phyloP scores from a whole-genome alignment of 2,888 invertebrate species.

The Drosophila stalkeri region DNA sequence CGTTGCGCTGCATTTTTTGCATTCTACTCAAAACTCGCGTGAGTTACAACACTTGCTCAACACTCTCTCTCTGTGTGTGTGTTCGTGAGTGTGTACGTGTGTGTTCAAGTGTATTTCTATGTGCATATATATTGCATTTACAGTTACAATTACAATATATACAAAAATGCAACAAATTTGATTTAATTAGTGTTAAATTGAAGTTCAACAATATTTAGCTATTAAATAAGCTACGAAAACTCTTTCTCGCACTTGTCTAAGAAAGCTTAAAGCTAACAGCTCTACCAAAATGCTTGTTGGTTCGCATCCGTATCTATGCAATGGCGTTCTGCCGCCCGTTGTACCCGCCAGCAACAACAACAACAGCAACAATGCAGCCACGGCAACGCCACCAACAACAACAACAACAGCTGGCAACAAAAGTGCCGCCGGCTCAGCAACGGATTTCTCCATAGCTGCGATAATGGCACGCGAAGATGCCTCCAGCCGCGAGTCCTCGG shows the following conservation, averaged over 20 bases:
- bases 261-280: slow-evolving; percentile 11
- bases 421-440: slow-evolving; percentile 87
- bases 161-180: slow-evolving; percentile 56
- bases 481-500: slow-evolving; percentile 83
- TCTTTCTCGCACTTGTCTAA: not conserved
- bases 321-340: slow-evolving; percentile 69
- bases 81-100: not conserved
- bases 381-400: slow-evolving; percentile 38
- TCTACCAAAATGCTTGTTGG: slow-evolving; percentile 79
- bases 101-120: slow-evolving; percentile 20
- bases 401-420: slow-evolving; percentile 76
- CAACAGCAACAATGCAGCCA: slow-evolving; percentile 86
- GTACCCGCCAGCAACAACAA: slow-evolving; percentile 56
- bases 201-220: slow-evolving; percentile 25
- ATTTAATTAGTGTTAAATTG: slow-evolving; percentile 64
- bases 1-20: slow-evolving; percentile 56
- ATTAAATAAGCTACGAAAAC: slow-evolving; percentile 8
- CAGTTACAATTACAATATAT: slow-evolving; percentile 24
- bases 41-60: slow-evolving; percentile 23
- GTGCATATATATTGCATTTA: slow-evolving; percentile 33
- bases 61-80: not conserved
- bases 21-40: slow-evolving; percentile 31
- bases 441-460: slow-evolving; percentile 97
- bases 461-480: slow-evolving; percentile 92
- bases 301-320: slow-evolving; percentile 83